Conservation (phyloP, 2,797 vertebrate species). For the Anguilla marmorata region DNA sequence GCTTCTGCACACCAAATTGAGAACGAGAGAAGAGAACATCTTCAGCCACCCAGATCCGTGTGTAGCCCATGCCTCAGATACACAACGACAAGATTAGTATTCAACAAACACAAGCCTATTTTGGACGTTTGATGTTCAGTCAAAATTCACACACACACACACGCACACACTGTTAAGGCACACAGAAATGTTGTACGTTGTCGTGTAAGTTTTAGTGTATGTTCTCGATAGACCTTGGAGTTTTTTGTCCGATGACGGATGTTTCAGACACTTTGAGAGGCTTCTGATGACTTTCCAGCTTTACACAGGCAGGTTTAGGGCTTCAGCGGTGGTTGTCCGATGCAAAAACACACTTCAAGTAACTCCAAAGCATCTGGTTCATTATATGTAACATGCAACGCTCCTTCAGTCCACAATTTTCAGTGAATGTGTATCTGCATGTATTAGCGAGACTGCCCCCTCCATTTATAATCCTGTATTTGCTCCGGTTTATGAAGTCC, state of each 20-base stretch:
- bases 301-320: no score
- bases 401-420: background rate
- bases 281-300: no score
- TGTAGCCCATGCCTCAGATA: background rate
- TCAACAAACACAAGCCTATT: background rate
- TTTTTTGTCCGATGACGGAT: background rate
- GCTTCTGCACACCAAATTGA: constrained; percentile 51
- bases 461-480: background rate
- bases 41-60: background rate
- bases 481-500: background rate
- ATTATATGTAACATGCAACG: background rate
- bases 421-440: background rate
- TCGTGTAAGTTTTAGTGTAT: no score
- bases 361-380: background rate
- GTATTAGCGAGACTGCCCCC: background rate
- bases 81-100: background rate
- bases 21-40: constrained; percentile 1
- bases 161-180: no score
- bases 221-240: background rate
- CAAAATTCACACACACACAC: background rate
- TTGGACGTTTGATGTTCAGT: background rate
- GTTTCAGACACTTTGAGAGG: background rate
- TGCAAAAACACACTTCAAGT: background rate
- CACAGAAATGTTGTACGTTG: no score
- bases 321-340: background rate